phyloP scores from a whole-genome alignment of 2,888 invertebrate genomes.

The Marasmarcha lunaedactyla region DNA sequence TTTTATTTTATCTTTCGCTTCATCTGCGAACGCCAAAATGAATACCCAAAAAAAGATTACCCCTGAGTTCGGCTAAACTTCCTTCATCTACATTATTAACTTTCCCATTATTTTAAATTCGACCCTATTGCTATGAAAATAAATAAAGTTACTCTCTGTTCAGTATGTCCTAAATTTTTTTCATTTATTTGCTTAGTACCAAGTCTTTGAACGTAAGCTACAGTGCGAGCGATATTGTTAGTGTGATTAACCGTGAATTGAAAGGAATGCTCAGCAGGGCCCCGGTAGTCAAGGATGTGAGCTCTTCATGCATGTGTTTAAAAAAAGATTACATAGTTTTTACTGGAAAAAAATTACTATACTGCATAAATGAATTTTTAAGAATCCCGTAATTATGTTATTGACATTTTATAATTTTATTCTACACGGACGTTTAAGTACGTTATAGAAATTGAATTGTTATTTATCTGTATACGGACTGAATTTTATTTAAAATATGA shows the following conservation, averaged over 20 bases:
- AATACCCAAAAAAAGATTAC: constrained; percentile 38
- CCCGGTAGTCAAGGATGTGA: too few species aligned
- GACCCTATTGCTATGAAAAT: constrained; percentile 11
- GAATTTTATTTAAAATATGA: too few species aligned
- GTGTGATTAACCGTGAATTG: constrained; percentile 1
- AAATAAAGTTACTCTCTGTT: constrained; percentile 5
- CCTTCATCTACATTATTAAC: constrained; percentile 35
- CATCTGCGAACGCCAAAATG: constrained; percentile 21
- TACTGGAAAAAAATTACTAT: too few species aligned
- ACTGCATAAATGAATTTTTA: too few species aligned
- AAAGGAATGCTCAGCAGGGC: background rate
- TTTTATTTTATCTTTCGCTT: constrained; percentile 21
- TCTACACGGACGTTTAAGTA: too few species aligned
- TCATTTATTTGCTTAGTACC: constrained; percentile 25
- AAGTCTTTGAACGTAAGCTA: background rate
- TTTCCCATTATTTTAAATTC: constrained; percentile 10
- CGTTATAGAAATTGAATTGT: too few species aligned
- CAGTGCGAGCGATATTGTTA: background rate
- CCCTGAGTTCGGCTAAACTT: constrained; percentile 31
- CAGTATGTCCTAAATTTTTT: constrained; percentile 26
- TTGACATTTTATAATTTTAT: too few species aligned
- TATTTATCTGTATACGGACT: too few species aligned
- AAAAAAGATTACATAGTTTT: too few species aligned
- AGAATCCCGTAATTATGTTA: too few species aligned
- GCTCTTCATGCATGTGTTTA: too few species aligned